phyloP scores from a whole-genome alignment of 2,113 vertebrate genomes.

The Brevimyrus niger region DNA sequence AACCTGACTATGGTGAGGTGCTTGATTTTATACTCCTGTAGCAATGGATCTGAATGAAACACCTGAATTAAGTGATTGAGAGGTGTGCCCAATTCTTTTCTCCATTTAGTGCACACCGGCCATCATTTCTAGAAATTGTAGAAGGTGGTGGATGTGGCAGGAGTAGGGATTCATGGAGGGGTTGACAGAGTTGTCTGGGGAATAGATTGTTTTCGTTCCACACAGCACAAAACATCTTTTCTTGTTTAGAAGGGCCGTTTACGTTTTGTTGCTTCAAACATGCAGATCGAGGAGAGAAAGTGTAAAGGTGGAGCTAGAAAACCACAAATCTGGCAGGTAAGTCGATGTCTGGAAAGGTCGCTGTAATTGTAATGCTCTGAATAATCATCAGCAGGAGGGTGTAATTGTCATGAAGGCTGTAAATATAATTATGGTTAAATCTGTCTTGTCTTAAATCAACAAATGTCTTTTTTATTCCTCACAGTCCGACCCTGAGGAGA shows the following conservation, averaged over 20 bases:
- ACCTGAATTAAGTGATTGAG: neutral
- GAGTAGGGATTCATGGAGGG: neutral
- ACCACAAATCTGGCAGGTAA: conserved; percentile 72
- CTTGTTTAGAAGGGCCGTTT: neutral
- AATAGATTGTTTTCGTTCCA: neutral
- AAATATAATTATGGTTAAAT: neutral
- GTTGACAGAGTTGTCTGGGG: neutral
- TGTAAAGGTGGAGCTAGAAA: conserved; percentile 47
- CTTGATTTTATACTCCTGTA: neutral
- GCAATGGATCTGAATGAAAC: neutral
- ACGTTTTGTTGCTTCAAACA: neutral
- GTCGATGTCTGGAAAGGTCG: conserved; percentile 2
- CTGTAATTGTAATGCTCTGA: neutral
- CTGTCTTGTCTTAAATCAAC: neutral
- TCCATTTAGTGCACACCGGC: neutral
- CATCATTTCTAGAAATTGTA: neutral
- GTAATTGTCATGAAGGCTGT: neutral
- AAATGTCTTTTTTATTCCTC: neutral
- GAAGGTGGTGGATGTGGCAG: neutral
- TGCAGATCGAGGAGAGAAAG: conserved; percentile 60
- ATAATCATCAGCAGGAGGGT: neutral
- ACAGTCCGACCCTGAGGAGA: conserved; percentile 79
- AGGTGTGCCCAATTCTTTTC: neutral
- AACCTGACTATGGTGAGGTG: neutral
- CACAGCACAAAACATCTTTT: neutral